Evolutionary conservation across 92 coral and sea anemone genomes (phyloP).

Genomic region (Isaurus tuberculatus): DNA sequence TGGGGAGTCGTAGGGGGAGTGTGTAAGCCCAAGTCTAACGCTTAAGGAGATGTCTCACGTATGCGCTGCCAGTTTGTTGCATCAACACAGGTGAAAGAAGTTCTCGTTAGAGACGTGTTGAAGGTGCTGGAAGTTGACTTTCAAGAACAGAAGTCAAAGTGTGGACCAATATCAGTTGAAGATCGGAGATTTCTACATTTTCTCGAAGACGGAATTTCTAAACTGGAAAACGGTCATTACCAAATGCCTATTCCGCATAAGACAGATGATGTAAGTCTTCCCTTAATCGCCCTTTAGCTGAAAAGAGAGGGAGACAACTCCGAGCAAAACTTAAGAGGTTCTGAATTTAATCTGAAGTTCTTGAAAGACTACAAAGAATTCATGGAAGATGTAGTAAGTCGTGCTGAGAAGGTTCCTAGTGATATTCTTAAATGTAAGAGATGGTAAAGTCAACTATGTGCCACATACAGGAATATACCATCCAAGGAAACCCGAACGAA

Average conservation of each 20-base stretch:
- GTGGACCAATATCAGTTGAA: slow-evolving; percentile 27
- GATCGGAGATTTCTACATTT: slow-evolving; percentile 18
- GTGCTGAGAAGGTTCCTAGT: slow-evolving; percentile 28
- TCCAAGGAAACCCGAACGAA: slow-evolving; percentile 13
- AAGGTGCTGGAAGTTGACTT: slow-evolving; percentile 47
- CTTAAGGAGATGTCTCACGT: background rate
- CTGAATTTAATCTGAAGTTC: slow-evolving; percentile 42
- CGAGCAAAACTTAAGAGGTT: slow-evolving; percentile 14
- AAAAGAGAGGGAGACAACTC: slow-evolving; percentile 34
- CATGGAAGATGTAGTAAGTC: background rate
- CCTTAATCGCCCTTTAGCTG: slow-evolving; percentile 5
- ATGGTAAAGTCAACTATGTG: slow-evolving; percentile 27
- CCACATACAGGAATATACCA: slow-evolving; percentile 26
- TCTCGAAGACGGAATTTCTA: background rate
- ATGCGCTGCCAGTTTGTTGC: slow-evolving; percentile 5
- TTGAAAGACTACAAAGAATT: background rate
- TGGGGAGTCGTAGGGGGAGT: slow-evolving; percentile 23
- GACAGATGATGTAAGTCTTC: background rate
- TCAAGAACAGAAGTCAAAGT: background rate
- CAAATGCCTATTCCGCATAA: slow-evolving; percentile 13
- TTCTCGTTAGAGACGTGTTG: slow-evolving; percentile 7
- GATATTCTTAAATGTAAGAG: slow-evolving; percentile 12
- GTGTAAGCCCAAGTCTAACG: slow-evolving; percentile 1
- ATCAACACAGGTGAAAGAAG: slow-evolving; percentile 39
- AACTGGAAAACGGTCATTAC: slow-evolving; percentile 32